These are phyloP conservation scores for Drosophila quadrilineata DNA, from an alignment of 1,140 invertebrate species.

Conservation along the genomic window DNA sequence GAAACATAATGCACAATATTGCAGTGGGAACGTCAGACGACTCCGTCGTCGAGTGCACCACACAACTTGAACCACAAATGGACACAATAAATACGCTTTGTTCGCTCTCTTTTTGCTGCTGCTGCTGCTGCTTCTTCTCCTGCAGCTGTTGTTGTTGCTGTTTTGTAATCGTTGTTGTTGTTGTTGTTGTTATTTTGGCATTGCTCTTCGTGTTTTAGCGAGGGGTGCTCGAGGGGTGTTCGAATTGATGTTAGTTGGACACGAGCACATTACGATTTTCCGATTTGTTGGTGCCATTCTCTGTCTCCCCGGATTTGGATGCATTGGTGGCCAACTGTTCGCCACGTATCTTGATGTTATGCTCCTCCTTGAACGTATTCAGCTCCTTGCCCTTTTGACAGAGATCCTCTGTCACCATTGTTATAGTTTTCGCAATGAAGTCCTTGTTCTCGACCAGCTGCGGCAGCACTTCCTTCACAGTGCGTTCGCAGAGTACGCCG, in stretches of 20 bases:
- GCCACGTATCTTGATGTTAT: constrained; percentile 91
- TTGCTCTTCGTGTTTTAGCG: constrained; percentile 6
- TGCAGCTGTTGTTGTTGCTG: too few relatives aligned
- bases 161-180: too few relatives aligned
- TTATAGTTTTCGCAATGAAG: constrained; percentile 90
- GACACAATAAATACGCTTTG: constrained; percentile 68
- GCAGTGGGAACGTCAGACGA: too few relatives aligned
- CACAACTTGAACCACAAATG: constrained; percentile 30
- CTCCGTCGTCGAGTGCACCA: too few relatives aligned
- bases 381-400: constrained; percentile 94
- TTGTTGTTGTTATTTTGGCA: constrained; percentile 11
- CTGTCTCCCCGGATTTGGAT: constrained; percentile 79
- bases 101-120: constrained; percentile 22
- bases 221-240: too few relatives aligned
- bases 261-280: constrained; percentile 84
- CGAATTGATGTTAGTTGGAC: constrained; percentile 81
- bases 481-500: constrained; percentile 95
- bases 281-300: constrained; percentile 70
- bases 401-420: constrained; percentile 90
- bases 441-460: constrained; percentile 91
- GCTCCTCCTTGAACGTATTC: constrained; percentile 95
- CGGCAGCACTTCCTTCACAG: constrained; percentile 95
- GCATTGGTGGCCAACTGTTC: constrained; percentile 83
- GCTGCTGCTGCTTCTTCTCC: too few relatives aligned
- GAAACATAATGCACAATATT: constrained; percentile 50